A percentile compares a stretch with the other conserved stretches of the same genome.
Evolutionary conservation across 1,140 invertebrate genomes (phyloP).

Genomic region (Brachionus paranguensis): DNA sequence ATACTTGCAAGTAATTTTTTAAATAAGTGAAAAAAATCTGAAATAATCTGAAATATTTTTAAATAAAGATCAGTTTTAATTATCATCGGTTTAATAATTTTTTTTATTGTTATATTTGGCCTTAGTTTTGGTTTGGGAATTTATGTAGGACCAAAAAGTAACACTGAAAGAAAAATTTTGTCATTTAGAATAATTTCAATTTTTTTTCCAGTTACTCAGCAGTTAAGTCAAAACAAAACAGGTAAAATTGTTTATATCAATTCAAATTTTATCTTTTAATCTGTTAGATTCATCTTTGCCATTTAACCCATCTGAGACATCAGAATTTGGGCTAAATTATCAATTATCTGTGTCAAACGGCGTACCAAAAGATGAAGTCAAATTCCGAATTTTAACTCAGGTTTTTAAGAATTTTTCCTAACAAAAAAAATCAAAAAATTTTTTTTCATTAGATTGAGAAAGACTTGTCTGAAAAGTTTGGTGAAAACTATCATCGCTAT

Average conservation of each 20-base stretch:
- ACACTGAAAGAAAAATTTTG: not conserved
- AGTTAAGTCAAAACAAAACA: not conserved
- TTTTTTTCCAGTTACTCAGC: not conserved
- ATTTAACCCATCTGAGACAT: not conserved
- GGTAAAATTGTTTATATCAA: not conserved
- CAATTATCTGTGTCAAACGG: not conserved
- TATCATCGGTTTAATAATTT: not conserved
- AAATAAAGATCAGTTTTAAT: not conserved
- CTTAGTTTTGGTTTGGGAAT: not conserved
- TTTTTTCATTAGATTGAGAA: not conserved
- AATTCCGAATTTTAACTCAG: not conserved
- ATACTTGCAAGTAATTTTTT: not conserved
- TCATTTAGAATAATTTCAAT: not conserved
- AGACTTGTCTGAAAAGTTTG: not conserved
- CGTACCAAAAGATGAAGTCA: slow-evolving; percentile 7
- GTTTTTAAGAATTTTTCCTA: not conserved
- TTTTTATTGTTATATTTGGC: slow-evolving; percentile 4
- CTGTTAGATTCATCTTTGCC: not conserved
- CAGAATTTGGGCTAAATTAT: not conserved
- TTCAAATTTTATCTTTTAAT: not conserved
- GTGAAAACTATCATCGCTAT: not conserved
- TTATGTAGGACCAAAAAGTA: slow-evolving; percentile 18
- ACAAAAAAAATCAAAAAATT: not conserved
- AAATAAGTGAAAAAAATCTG: not conserved
- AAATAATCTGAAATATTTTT: too few relatives aligned